These are phyloP conservation scores for Chaetogeoica ovagalla DNA, from an alignment of 2,888 invertebrate species.

Conservation along the genomic window DNA sequence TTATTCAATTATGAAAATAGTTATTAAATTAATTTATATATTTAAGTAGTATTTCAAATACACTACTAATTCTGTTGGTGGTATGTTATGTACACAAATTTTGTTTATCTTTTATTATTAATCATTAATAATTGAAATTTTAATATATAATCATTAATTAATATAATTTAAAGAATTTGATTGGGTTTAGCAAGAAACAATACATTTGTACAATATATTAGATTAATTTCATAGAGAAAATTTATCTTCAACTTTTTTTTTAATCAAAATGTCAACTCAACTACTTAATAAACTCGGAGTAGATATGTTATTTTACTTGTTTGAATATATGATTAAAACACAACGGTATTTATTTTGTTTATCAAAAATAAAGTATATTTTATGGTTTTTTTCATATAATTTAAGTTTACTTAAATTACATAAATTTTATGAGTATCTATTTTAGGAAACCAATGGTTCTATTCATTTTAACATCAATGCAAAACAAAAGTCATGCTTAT, in stretches of 20 bases:
- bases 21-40: background rate
- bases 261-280: too few species aligned
- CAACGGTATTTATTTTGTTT: background rate
- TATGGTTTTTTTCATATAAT: background rate
- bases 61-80: background rate
- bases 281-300: too few species aligned
- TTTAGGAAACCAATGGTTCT: conserved; percentile 18
- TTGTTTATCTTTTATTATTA: background rate
- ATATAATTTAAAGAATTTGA: background rate
- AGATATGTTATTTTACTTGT: too few species aligned
- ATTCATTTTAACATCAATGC: background rate
- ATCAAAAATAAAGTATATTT: background rate
- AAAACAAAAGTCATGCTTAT: conserved; percentile 12
- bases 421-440: background rate
- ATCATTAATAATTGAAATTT: background rate
- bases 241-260: too few species aligned
- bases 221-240: too few species aligned
- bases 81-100: background rate
- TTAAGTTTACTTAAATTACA: too few species aligned
- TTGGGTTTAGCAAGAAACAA: too few species aligned
- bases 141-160: background rate
- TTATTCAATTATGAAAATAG: background rate
- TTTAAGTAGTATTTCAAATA: background rate
- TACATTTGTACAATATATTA: too few species aligned
- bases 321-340: too few species aligned